Base-by-base conservation (phyloP, 2,888 invertebrate species). In the Thereva unica region DNA sequence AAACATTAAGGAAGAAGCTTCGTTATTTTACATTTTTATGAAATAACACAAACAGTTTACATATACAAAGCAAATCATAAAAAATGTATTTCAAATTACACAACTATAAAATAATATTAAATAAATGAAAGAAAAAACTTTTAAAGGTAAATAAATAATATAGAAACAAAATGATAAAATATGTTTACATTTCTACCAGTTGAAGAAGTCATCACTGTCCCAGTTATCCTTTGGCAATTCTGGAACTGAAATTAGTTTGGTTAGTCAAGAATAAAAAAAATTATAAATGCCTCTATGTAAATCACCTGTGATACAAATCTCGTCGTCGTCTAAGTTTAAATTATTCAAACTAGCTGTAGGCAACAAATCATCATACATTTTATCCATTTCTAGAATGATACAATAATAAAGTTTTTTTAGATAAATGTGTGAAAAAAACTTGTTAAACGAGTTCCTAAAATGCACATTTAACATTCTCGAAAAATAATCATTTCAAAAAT, bases 141-240 rank as follows among this genome's bases (percentile, higher is more conserved):
- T n/a, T 23, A 40, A 23, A 42, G 9, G 37, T 7, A 38, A 2
- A 12, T 12, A 47, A 12, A 5, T 12, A 1, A 12, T 12, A 8
- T 4, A 45, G 10, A 10, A 3, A 5, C 9, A 7, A 45, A 45
- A 45, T 9, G n/a, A 45, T 7, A 5, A 7, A n/a, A 10, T 3
- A 4, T 45, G 5, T 45, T 9, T 45, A 5, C 5, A 45, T 47
- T 37, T 10, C 53, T 4, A 53, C 37, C 42, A 44, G 5, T 59
- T 49, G 7, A 59, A 38, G 35, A 59, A 59, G 40, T 59, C 59
- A 12, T 52, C 45, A 8, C 8, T 37, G 4, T 41, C 63, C 4
- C 41, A 53, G 38, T 41, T 40, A 10, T 52, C 42, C 12, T 9
- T 1, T 2, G 64, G 64, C 9, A 64, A 53, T 8, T 44, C 53